Evolutionary conservation across 2,888 invertebrate species (phyloP).

Genomic region (Xestia xanthographa): DNA sequence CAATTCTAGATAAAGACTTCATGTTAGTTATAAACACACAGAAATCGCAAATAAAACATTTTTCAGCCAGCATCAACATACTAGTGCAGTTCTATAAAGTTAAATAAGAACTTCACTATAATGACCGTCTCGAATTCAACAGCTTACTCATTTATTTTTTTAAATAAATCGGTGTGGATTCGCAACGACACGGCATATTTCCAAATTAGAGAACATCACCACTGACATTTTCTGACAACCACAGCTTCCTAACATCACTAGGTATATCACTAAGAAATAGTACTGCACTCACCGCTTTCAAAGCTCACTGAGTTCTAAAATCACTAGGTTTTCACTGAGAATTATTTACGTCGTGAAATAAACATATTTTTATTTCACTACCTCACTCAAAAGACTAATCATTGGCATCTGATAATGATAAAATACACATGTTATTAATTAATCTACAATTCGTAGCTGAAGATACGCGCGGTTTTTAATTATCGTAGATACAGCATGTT

Average conservation of each 20-base stretch:
- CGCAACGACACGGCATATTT: too few species aligned
- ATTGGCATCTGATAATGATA: slow-evolving; percentile 47
- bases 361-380: slow-evolving; percentile 24
- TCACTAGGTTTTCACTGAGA: slow-evolving; percentile 34
- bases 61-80: background rate
- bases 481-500: slow-evolving; percentile 46
- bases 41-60: background rate
- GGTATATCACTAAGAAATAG: background rate
- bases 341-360: slow-evolving; percentile 7
- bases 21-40: background rate
- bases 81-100: background rate
- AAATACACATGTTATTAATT: slow-evolving; percentile 59
- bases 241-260: background rate
- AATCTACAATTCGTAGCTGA: slow-evolving; percentile 45
- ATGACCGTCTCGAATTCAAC: too few species aligned
- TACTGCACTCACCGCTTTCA: slow-evolving; percentile 31
- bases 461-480: slow-evolving; percentile 43
- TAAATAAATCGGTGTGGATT: too few species aligned
- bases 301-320: slow-evolving; percentile 14
- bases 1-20: too few species aligned
- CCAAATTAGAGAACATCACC: background rate
- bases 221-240: background rate
- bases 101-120: background rate
- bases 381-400: slow-evolving; percentile 36
- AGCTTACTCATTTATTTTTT: too few species aligned